Evolutionary conservation across 2,888 invertebrate genomes (phyloP).

Genomic region (Pardosa pseudoannulata): DNA sequence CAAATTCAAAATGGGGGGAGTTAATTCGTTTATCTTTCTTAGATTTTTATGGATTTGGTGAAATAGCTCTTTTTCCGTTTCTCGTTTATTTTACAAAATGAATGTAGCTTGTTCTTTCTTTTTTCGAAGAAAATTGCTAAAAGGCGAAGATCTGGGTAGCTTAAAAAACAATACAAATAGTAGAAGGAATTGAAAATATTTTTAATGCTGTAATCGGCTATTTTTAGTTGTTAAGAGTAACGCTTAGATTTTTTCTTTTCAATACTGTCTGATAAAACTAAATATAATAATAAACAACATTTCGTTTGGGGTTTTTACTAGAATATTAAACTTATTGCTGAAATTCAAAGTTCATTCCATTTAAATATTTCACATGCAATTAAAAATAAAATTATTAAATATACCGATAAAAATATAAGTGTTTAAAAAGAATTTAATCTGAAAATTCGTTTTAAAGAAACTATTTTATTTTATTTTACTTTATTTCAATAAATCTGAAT

Average conservation of each 20-base stretch:
- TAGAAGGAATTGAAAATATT: not conserved
- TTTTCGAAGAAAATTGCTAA: not conserved
- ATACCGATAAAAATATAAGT: not conserved
- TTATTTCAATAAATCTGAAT: not conserved
- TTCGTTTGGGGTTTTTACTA: not conserved
- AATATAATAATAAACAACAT: not conserved
- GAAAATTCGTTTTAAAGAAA: not conserved
- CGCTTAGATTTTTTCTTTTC: too few species aligned
- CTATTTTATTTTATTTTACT: not conserved
- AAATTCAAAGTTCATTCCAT: not conserved
- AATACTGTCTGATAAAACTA: not conserved
- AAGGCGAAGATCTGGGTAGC: not conserved
- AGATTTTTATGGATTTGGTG: conserved; percentile 20
- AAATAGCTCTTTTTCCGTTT: conserved; percentile 14
- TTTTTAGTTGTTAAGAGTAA: not conserved
- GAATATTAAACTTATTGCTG: not conserved
- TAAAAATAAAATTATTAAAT: not conserved
- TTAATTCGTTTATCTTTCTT: conserved; percentile 19
- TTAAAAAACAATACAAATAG: conserved; percentile 5
- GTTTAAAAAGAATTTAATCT: not conserved
- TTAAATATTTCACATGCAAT: not conserved
- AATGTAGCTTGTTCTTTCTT: not conserved
- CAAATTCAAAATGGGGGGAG: not conserved
- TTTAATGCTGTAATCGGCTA: not conserved
- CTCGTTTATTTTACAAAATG: conserved; percentile 13